Evolutionary conservation across 2,797 vertebrate genomes (phyloP), one percentile per base, ranked within the genome.

Genomic region (Erpetoichthys calabaricus): DNA sequence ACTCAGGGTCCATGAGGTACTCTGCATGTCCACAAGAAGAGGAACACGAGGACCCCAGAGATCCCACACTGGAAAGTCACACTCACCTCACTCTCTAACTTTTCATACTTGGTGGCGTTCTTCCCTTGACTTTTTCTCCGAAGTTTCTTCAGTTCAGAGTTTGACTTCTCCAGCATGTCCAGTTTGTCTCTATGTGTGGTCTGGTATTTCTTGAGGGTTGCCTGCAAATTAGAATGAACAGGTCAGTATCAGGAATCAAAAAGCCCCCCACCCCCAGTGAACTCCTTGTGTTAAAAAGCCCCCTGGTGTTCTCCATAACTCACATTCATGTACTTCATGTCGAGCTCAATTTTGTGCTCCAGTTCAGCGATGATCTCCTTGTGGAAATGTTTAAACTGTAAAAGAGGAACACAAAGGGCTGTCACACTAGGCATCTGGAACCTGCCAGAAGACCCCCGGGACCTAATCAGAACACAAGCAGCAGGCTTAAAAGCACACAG

Each of bases 251-350:
- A 5, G 42, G 56, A 47, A 8, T 56, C 10, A 47, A 25, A 25
- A 25, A 25, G 25, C 25, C 25, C 25, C 25, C 25, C 25, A 25
- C 25, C 25, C 25, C 25, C 25, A 25, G 25, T 25, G 25, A 25
- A 25, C 25, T 25, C 25, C 25, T 25, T 25, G 2, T 25, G 25
- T 25, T 25, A 25, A 25, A 25, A 25, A 25, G 25, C 25, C 25
- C 25, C 25, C 25, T 25, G 25, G 25, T 25, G 25, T 25, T 25
- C 25, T 25, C 25, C 25, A 25, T 25, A 25, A 86, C 92, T 91
- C 72, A 98, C 96, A 9, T 79, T 97, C 93, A 99, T 98, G 44
- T 97, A 99, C 68, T 98, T 99, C 42, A 96, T 86, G 62, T 99
- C 96, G 74, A 94, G 86, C 41, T 99, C 96, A 0, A 90, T 97